A percentile compares a stretch with the other conserved stretches of the same genome.
phyloP scores from a whole-genome alignment of 2,888 invertebrate species.

The Zootermopsis nevadensis region DNA sequence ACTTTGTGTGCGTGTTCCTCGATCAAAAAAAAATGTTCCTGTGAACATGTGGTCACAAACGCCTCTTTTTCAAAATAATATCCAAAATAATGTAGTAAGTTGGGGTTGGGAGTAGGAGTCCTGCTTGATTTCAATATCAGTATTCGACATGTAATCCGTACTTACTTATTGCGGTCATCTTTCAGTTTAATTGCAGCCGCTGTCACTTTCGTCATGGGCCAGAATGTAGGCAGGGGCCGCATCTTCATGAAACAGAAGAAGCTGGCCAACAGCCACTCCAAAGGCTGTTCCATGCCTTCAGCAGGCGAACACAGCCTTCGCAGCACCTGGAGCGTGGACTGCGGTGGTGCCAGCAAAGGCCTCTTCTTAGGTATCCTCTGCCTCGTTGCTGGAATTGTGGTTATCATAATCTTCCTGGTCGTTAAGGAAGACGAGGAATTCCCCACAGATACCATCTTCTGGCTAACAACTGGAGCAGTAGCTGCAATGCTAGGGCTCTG shows the following conservation, averaged over 20 bases:
- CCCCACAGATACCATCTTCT: constrained; percentile 63
- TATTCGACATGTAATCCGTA: neutral
- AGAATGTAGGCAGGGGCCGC: constrained; percentile 63
- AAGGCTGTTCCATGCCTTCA: constrained; percentile 43
- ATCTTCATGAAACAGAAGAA: constrained; percentile 53
- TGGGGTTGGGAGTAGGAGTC: no score
- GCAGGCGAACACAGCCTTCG: constrained; percentile 9
- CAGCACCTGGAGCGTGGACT: constrained; percentile 61
- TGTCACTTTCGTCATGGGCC: constrained; percentile 68
- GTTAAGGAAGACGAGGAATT: constrained; percentile 66
- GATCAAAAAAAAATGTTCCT: no score
- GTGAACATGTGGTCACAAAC: no score
- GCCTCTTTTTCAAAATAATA: no score
- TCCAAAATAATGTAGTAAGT: no score
- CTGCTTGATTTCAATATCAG: no score
- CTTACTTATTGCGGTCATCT: neutral
- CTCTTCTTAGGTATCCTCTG: constrained; percentile 67
- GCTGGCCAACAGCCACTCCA: constrained; percentile 54
- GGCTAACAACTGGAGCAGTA: constrained; percentile 65
- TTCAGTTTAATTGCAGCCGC: constrained; percentile 67
- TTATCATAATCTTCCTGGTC: constrained; percentile 67
- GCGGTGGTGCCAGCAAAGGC: constrained; percentile 67
- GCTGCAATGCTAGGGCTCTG: constrained; percentile 63
- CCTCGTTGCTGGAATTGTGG: constrained; percentile 67
- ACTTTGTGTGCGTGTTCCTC: no score